These are phyloP conservation scores for Camponotus vicinus DNA, from an alignment of 1,140 invertebrate species.

Conservation along the genomic window DNA sequence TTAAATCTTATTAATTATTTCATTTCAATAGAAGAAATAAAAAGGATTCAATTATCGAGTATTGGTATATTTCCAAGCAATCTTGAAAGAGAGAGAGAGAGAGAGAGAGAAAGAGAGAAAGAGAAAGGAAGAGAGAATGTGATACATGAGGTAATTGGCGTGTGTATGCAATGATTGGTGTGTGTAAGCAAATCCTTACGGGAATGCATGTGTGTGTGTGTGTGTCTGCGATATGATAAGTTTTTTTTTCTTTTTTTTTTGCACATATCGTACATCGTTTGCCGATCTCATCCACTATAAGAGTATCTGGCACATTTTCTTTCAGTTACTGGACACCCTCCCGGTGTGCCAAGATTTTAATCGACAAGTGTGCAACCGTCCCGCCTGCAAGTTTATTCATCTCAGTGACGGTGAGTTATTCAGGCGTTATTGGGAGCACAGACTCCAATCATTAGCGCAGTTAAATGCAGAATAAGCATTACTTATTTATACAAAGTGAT, in stretches of 20 bases:
- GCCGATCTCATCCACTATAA: slow-evolving; percentile 60
- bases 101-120: background rate
- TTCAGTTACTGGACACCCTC: slow-evolving; percentile 99
- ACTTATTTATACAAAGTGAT: background rate
- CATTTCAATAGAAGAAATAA: background rate
- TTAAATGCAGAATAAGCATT: background rate
- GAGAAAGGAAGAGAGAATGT: background rate
- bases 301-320: slow-evolving; percentile 86
- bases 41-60: slow-evolving; percentile 7
- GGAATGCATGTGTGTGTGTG: slow-evolving; percentile 25
- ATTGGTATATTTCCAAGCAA: slow-evolving; percentile 10
- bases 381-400: slow-evolving; percentile 98
- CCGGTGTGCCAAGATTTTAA: slow-evolving; percentile 99
- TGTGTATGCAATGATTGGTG: slow-evolving; percentile 38
- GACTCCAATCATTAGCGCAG: background rate
- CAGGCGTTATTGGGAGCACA: background rate
- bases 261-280: slow-evolving; percentile 32
- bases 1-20: background rate
- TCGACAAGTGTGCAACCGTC: slow-evolving; percentile 97
- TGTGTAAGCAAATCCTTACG: slow-evolving; percentile 10
- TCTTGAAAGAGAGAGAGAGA: background rate
- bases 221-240: slow-evolving; percentile 56
- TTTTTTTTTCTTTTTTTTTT: slow-evolving; percentile 62
- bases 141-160: slow-evolving; percentile 7
- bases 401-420: slow-evolving; percentile 94